Evolutionary conservation across 2,797 vertebrate genomes (phyloP), one percentile per base, ranked within the genome.

Genomic region (Thunnus albacares): DNA sequence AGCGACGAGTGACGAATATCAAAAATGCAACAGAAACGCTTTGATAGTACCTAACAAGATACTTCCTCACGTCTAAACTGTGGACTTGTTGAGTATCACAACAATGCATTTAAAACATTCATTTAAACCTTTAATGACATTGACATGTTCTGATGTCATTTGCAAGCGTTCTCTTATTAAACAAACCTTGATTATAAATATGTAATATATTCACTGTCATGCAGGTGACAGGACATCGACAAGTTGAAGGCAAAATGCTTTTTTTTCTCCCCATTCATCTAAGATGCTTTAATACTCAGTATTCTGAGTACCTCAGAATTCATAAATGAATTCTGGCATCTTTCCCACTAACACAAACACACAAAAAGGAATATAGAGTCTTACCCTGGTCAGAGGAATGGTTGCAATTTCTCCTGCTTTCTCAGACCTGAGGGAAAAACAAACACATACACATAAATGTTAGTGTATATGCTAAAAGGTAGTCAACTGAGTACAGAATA

Each of bases 331-430:
- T 33, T 51, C n/a, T 12, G 20, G 18, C 8, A 24, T 33, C 0
- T 10, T 47, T 20, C 20, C 47, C 43, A 10, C 4, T 41, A 35
- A 15, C 11, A 26, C 30, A 47, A 43, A 52, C 28, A 55, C 18
- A 62, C 45, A 66, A 0, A 17, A 24, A 38, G 9, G 6, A 24
- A 24, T 56, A 14, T 41, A 45, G 6, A 41, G n/a, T 73, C 83
- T 82, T 89, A 95, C 93, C 91, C 93, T 94, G 0, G 94, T 95
- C 76, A 95, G 72, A 6, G 92, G 94, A 57, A 95, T 94, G 33
- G 93, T 94, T 17, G 94, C 93, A 20, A 95, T 95, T 85, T 96
- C 93, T 67, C 93, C 94, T n/a, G 92, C 93, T 79, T 90, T 94
- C 72, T 94, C 94, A 35, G 93, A 92, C 47, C 93, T 95, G 76